Base-by-base conservation (phyloP, 2,113 vertebrate genomes). In the Pomatostomus ruficeps region DNA sequence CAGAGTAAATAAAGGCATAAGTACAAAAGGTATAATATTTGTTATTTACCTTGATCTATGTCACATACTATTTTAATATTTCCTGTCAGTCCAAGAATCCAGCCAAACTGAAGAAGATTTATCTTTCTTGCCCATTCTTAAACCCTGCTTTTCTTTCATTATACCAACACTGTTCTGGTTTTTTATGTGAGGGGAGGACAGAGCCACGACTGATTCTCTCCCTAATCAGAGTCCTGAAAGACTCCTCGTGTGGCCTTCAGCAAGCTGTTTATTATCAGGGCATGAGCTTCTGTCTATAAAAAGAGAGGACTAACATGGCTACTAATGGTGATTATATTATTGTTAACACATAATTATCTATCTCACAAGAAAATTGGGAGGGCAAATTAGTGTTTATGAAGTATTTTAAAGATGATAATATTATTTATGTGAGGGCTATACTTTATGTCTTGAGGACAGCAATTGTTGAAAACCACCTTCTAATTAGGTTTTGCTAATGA, bases 1-100 rank as follows among this genome's bases (percentile, higher is more conserved):
- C 83, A 85, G 78, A 90, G 57, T 97, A 95, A 97, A 94, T 84
- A 95, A 96, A 94, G 52, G 80, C 89, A 90, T 72, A 62, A 81
- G 58, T 45, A 96, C 79, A 92, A 96, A 95, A 93, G 67, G 26
- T 62, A 48, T 42, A 66, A 87, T 93, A 93, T 91, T 77, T 93
- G 63, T 87, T 81, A 91, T 80, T 85, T 88, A 74, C 88, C 79
- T 88, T 87, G 58, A 65, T 88, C 82, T 73, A 55, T n/a, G 77
- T 91, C 78, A 92, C 71, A 7, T 77, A 49, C 42, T 87, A 33
- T 28, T 63, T 57, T 51, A 49, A 13, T 74, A 43, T 65, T 95
- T 78, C 88, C 67, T 85, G 74, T 63, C 92, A 88, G 91, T 48
- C 58, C 71, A 81, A 61, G 94, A 89, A 90, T 77, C 49, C 35